phyloP scores from a whole-genome alignment of 2,113 vertebrate species.

The Colaptes auratus region DNA sequence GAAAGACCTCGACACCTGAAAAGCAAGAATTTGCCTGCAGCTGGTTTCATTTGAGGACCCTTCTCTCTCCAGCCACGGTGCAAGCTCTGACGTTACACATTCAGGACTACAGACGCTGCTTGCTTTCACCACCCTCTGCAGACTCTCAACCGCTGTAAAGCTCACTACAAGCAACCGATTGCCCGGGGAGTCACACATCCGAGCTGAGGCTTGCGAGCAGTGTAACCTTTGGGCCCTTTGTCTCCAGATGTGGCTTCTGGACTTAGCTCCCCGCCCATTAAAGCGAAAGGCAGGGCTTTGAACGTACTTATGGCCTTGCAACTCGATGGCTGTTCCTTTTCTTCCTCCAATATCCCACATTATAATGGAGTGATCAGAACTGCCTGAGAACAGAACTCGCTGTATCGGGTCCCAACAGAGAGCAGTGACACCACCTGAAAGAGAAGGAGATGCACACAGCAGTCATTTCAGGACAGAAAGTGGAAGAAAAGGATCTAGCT shows the following conservation, averaged over 20 bases:
- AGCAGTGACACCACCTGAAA: conserved; percentile 91
- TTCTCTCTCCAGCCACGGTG: background rate
- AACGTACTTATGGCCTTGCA: conserved; percentile 96
- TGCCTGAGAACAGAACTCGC: conserved; percentile 92
- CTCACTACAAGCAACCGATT: background rate
- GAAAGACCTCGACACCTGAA: background rate
- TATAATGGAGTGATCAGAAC: conserved; percentile 97
- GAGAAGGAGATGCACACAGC: background rate
- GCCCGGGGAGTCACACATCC: background rate
- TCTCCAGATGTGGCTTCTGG: conserved; percentile 8
- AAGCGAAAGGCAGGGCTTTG: conserved; percentile 1
- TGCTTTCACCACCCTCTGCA: background rate
- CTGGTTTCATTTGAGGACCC: background rate
- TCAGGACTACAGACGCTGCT: background rate
- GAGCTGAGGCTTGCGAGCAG: background rate
- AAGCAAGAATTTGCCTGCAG: background rate
- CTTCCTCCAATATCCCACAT: conserved; percentile 99
- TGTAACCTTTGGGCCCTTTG: background rate
- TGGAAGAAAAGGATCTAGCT: background rate
- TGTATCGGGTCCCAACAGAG: conserved; percentile 96
- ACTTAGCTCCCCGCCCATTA: conserved; percentile 14
- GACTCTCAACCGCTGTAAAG: background rate
- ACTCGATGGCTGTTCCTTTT: conserved; percentile 96
- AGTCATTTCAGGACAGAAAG: background rate
- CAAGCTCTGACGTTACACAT: background rate